Base-by-base conservation (phyloP, 1,140 invertebrate species). In the Drosophila jambulina region DNA sequence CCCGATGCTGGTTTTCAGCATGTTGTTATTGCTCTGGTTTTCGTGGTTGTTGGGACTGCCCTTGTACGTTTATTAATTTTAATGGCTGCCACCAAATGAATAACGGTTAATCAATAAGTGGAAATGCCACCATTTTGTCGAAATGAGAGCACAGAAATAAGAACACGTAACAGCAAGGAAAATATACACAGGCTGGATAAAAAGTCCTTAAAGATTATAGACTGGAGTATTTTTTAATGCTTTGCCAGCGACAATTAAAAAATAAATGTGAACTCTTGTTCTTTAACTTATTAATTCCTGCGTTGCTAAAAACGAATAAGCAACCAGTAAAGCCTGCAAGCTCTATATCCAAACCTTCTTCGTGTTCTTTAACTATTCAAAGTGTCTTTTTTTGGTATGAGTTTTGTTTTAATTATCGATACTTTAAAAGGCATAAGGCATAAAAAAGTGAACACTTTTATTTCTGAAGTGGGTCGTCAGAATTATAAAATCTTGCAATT, bases 51-150 rank as follows among this genome's bases (percentile, higher is more conserved):
- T 42, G 21, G 34, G 21, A 13, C n/a, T 38, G 43, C 58, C 62
- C 57, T 74, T 56, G 72, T 62, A 38, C 84, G 60, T 80, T 87
- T 87, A 87, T 87, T 87, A 87, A 87, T 87, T 88, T 74, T 64
- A 83, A 87, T 82, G 72, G 65, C 64, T 56, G 57, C 75, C 38
- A 40, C 29, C 48, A 63, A 78, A 75, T 83, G 84, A 87, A 87
- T 82, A 80, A 87, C 76, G 63, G 63, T 87, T 87, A 83, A 86
- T 87, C 83, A 87, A 86, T 86, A 87, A 71, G 68, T 63, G 60
- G 53, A 49, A 54, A 54, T 61, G 12, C 42, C 36, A 45, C 56
- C 59, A 75, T 71, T 61, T 42, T 54, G 25, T 19, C 34, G 6
- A 42, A 43, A 34, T 19, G 23, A 45, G 45, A 4, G 32, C 12